These are phyloP conservation scores for Hedya salicella DNA, from an alignment of 2,888 invertebrate species.

Conservation along the genomic window DNA sequence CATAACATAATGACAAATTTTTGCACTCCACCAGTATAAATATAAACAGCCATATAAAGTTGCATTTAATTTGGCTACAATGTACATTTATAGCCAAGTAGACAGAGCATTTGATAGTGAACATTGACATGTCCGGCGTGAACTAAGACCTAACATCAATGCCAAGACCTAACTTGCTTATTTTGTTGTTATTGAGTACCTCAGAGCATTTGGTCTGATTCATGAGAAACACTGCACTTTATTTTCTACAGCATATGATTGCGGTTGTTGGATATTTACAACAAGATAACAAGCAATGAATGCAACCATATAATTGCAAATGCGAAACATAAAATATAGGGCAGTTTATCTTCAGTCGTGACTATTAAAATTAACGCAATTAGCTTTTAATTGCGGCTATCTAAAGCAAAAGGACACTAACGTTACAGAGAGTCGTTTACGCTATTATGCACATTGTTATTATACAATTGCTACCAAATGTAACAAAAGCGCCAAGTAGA, in stretches of 20 bases:
- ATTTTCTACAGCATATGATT: not conserved
- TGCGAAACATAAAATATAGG: slow-evolving; percentile 29
- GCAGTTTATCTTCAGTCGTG: slow-evolving; percentile 21
- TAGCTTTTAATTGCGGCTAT: not conserved
- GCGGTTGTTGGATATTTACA: not conserved
- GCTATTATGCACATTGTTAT: not conserved
- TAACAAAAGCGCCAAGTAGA: not conserved
- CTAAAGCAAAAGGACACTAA: not conserved
- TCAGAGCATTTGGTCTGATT: no score
- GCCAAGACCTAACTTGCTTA: slow-evolving; percentile 10
- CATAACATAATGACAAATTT: no score
- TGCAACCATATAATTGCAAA: slow-evolving; percentile 8
- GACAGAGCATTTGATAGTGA: not conserved
- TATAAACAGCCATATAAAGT: not conserved
- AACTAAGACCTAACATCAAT: slow-evolving; percentile 22
- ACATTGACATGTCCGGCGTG: slow-evolving; percentile 2
- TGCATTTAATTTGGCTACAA: not conserved
- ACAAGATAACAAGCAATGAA: slow-evolving; percentile 17
- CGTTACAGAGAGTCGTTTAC: not conserved
- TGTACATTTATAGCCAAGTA: not conserved
- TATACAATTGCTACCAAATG: not conserved
- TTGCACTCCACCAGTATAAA: no score
- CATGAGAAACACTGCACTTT: not conserved
- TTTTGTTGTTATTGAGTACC: slow-evolving; percentile 9
- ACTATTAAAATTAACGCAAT: slow-evolving; percentile 15